A percentile compares a stretch with the other conserved stretches of the same genome.
Conservation (phyloP, 2,888 invertebrate species). For the Sthenelais limicola region DNA sequence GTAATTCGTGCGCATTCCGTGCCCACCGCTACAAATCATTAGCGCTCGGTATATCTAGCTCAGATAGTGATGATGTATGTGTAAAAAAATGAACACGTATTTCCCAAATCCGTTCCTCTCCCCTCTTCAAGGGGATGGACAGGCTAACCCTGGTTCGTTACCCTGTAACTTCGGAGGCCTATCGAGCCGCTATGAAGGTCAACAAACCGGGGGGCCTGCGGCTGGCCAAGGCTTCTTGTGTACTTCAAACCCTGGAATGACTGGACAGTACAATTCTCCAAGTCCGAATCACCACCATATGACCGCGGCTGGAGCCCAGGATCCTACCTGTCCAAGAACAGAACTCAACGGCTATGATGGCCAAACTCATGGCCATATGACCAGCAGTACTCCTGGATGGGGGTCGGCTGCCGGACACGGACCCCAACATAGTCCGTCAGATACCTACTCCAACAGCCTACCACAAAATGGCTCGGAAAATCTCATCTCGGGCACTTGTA, state of each 20-base stretch:
- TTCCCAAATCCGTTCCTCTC: constrained; percentile 45
- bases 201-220: constrained; percentile 29
- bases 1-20: constrained; percentile 41
- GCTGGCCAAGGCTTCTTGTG: constrained; percentile 34
- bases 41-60: constrained; percentile 40
- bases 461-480: constrained; percentile 15
- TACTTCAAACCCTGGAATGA: constrained; percentile 12
- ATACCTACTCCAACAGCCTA: constrained; percentile 28
- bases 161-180: constrained; percentile 42
- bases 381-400: constrained; percentile 16
- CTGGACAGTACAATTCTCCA: constrained; percentile 34
- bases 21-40: constrained; percentile 44
- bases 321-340: constrained; percentile 20
- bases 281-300: constrained; percentile 36
- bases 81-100: constrained; percentile 48
- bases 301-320: constrained; percentile 32
- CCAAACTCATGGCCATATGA: constrained; percentile 31
- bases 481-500: constrained; percentile 25
- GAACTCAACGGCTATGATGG: constrained; percentile 43
- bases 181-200: constrained; percentile 42
- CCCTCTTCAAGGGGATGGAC: constrained; percentile 43
- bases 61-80: constrained; percentile 43
- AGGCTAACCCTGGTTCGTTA: constrained; percentile 26
- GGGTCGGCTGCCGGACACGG: constrained; percentile 34
- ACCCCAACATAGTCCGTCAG: constrained; percentile 30